Percentiles rank a stretch among this genome's conserved stretches.
phyloP scores from a whole-genome alignment of 2,888 invertebrate species.

The Pachydiplax longipennis region DNA sequence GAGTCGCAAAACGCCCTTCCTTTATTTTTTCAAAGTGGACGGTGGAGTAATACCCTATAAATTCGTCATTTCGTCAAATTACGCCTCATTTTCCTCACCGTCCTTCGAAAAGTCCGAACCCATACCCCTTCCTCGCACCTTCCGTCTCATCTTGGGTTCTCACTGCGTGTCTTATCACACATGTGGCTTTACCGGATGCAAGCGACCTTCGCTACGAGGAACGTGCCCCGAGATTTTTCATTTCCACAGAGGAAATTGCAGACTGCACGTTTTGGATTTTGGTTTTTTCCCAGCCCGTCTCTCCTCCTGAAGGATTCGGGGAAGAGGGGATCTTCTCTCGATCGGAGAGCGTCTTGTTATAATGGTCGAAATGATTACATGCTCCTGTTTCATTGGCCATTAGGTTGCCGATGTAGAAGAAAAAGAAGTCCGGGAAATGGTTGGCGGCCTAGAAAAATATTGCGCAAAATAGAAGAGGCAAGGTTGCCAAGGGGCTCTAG shows the following conservation, averaged over 20 bases:
- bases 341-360: no score
- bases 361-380: no score
- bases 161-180: background rate
- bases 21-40: background rate
- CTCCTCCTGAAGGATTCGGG: background rate
- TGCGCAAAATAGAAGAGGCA: background rate
- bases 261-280: background rate
- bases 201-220: background rate
- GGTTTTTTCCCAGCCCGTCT: background rate
- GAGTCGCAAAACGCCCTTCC: background rate
- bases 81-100: background rate
- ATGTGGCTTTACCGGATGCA: background rate
- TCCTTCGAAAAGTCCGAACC: background rate
- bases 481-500: background rate
- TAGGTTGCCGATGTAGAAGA: background rate
- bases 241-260: background rate
- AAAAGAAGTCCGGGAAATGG: background rate
- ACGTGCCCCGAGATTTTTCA: background rate
- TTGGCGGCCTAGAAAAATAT: slow-evolving; percentile 10
- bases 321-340: no score
- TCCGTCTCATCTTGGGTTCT: background rate
- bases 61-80: background rate
- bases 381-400: no score
- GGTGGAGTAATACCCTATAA: background rate
- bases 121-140: background rate